Evolutionary conservation across 2,888 invertebrate species (phyloP).

Genomic region (Tetragnatha montana): DNA sequence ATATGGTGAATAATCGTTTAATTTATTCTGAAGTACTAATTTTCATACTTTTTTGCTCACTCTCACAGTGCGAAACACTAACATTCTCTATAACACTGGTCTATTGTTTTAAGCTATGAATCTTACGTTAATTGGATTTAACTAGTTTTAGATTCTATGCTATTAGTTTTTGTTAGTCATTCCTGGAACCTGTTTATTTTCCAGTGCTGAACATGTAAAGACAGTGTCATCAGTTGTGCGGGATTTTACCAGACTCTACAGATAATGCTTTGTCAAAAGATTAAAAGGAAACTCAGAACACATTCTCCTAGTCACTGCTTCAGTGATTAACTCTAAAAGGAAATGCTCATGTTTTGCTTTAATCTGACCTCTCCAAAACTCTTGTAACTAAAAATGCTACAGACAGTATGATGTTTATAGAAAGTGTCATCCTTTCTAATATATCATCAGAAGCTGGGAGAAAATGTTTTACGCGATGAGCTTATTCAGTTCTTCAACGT

Average conservation of each 20-base stretch:
- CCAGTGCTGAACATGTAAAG: conserved; percentile 86
- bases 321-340: conserved; percentile 54
- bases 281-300: not conserved
- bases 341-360: conserved; percentile 63
- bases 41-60: too few species aligned
- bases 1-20: too few species aligned
- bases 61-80: too few species aligned
- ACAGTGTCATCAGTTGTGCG: conserved; percentile 86
- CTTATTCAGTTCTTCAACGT: conserved; percentile 62
- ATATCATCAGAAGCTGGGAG: conserved; percentile 25
- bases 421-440: not conserved
- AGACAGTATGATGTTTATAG: not conserved
- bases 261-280: conserved; percentile 78
- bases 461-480: conserved; percentile 62
- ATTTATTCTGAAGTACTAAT: too few species aligned
- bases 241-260: conserved; percentile 90
- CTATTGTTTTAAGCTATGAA: too few species aligned
- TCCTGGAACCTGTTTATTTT: conserved; percentile 75
- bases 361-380: conserved; percentile 36
- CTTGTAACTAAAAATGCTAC: conserved; percentile 7
- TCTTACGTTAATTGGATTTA: too few species aligned
- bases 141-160: too few species aligned
- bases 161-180: not conserved
- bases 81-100: too few species aligned
- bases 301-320: conserved; percentile 66